Evolutionary conservation across 2,113 vertebrate species (phyloP), one percentile per base, ranked within the genome.

Genomic region (Prochilodus magdalenae): DNA sequence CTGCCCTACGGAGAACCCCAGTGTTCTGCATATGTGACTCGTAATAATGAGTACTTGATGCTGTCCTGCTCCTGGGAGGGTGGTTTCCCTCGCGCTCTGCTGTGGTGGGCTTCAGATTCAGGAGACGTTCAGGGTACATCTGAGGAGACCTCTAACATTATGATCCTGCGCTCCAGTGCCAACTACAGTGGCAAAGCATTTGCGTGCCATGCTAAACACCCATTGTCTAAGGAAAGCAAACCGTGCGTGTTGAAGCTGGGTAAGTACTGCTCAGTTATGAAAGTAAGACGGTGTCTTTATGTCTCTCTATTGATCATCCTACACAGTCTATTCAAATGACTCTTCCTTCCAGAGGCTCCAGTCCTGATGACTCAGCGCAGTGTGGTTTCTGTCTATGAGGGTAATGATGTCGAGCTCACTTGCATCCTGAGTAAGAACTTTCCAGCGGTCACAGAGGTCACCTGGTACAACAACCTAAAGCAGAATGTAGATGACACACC

Each of bases 11-110:
- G 88, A 55, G 91, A 92, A 51, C 96, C 94, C 2, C 80, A 78
- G 47, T 98, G 98, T 84, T 79, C 81, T 5, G 95, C 93, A 0
- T 89, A 91, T 0, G 93, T 92, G 57, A 96, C 94, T 0, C 86
- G 89, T 51, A 92, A 89, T 11, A 92, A 92, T 11, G 90, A 94
- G 75, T 94, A 92, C n/a, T 85, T 97, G 89, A 93, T 93, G 94
- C 86, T 98, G 76, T 95, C 92, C 76, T 98, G 96, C 79, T 88
- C 89, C 44, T 97, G 97, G 97, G 92, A 92, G 1, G 95, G 97
- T 6, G 96, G 97, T 3, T 59, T 85, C 0, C 96, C 96, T 0
- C 93, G 83, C 0, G 93, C 93, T 24, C 59, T 90, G 16, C 92
- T 96, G 76, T 93, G 88, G 91, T 98, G 97, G 97, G 82, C 86